Evolutionary conservation across 1,140 invertebrate genomes (phyloP).

Genomic region (Bombus fervidus): DNA sequence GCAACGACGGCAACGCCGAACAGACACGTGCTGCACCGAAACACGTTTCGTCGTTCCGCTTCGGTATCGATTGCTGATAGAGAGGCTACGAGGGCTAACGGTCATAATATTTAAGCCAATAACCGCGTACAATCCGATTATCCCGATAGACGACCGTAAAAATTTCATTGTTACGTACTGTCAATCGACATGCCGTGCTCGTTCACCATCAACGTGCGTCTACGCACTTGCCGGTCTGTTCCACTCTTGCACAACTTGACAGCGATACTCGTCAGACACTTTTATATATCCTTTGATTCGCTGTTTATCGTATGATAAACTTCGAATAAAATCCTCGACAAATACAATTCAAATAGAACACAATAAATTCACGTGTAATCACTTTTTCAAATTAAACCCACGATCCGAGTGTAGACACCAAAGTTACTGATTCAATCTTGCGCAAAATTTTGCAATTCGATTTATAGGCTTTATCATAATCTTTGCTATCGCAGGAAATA

Average conservation of each 20-base stretch:
- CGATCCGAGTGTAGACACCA: neutral
- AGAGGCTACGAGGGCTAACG: neutral
- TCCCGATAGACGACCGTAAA: slow-evolving; percentile 25
- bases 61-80: slow-evolving; percentile 50
- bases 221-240: neutral
- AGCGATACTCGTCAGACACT: neutral
- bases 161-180: slow-evolving; percentile 41
- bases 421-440: too few species aligned
- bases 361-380: neutral
- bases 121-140: slow-evolving; percentile 31
- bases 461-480: neutral
- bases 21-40: slow-evolving; percentile 29
- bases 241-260: neutral
- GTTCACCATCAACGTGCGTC: neutral
- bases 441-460: too few species aligned
- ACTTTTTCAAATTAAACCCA: neutral
- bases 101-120: slow-evolving; percentile 54
- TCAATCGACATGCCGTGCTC: slow-evolving; percentile 40
- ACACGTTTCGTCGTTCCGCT: slow-evolving; percentile 28
- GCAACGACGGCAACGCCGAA: neutral
- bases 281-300: neutral
- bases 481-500: neutral
- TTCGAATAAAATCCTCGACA: neutral
- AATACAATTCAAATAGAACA: neutral
- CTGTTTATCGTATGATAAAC: neutral